These are phyloP conservation scores for Pyrochroa serraticornis DNA, from an alignment of 2,888 invertebrate genomes.

Conservation along the genomic window DNA sequence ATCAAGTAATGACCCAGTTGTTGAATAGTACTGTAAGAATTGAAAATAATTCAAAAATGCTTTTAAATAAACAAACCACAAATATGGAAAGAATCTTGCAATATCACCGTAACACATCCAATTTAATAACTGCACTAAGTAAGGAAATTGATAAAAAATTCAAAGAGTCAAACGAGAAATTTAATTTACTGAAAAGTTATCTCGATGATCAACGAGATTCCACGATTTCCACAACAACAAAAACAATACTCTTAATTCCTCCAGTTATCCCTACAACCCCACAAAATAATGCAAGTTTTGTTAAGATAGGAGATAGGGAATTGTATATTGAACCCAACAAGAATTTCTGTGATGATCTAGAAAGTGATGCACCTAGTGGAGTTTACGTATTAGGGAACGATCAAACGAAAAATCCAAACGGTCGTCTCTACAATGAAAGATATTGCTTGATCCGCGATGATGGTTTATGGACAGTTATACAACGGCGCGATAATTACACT, in stretches of 20 bases:
- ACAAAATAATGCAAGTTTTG: too few relatives aligned
- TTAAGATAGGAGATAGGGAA: not conserved
- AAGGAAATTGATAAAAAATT: not conserved
- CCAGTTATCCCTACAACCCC: too few relatives aligned
- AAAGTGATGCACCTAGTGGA: conserved; percentile 52
- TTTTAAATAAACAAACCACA: conserved; percentile 29
- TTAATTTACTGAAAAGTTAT: not conserved
- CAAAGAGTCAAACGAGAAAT: not conserved
- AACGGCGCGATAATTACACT: conserved; percentile 56
- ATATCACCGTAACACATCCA: not conserved
- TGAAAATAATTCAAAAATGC: conserved; percentile 45
- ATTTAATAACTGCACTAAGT: not conserved
- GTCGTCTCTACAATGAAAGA: conserved; percentile 57
- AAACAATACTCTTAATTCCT: too few relatives aligned
- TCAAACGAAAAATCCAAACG: conserved; percentile 35
- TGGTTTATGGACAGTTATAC: conserved; percentile 64
- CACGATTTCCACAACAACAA: too few relatives aligned
- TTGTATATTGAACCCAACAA: conserved; percentile 34
- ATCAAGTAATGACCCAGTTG: conserved; percentile 50
- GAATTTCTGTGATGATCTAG: conserved; percentile 56
- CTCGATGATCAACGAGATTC: not conserved
- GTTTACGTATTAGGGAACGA: conserved; percentile 52
- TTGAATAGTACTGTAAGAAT: conserved; percentile 45
- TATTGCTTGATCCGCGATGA: conserved; percentile 60
- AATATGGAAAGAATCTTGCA: conserved; percentile 12